phyloP scores from a whole-genome alignment of 2,888 invertebrate genomes.

The Barypeithes pellucidus region DNA sequence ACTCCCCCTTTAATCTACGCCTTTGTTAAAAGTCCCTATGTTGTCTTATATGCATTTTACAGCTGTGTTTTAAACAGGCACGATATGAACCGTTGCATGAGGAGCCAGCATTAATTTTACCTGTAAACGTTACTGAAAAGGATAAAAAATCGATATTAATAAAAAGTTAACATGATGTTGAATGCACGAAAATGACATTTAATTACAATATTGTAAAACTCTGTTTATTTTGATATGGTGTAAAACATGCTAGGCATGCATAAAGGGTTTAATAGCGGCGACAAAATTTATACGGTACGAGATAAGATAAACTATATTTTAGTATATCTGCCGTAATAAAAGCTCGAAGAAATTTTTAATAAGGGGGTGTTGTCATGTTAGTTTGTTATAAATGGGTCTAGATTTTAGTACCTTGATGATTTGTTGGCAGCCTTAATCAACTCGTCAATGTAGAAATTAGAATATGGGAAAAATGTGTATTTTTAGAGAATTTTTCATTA shows the following conservation, averaged over 20 bases:
- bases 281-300: conserved; percentile 44
- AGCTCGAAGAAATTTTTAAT: conserved; percentile 37
- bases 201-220: conserved; percentile 52
- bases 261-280: conserved; percentile 38
- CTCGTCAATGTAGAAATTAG: neutral
- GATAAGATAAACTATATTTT: conserved; percentile 43
- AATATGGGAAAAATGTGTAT: too few relatives aligned
- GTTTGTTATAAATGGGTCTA: conserved; percentile 17
- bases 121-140: conserved; percentile 43
- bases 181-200: conserved; percentile 54
- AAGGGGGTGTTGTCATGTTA: conserved; percentile 15
- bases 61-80: conserved; percentile 34
- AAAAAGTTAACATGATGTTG: conserved; percentile 51
- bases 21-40: neutral
- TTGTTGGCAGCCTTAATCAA: neutral
- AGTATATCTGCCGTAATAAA: conserved; percentile 31
- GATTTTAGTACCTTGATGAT: conserved; percentile 4
- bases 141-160: conserved; percentile 51
- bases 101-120: conserved; percentile 40
- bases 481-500: too few relatives aligned
- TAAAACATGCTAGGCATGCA: conserved; percentile 51
- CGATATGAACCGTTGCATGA: conserved; percentile 44
- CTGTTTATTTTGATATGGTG: conserved; percentile 52
- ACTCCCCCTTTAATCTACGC: too few relatives aligned
- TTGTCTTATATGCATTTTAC: conserved; percentile 26